phyloP scores from a whole-genome alignment of 2,888 invertebrate genomes.

The Catonia carolina region DNA sequence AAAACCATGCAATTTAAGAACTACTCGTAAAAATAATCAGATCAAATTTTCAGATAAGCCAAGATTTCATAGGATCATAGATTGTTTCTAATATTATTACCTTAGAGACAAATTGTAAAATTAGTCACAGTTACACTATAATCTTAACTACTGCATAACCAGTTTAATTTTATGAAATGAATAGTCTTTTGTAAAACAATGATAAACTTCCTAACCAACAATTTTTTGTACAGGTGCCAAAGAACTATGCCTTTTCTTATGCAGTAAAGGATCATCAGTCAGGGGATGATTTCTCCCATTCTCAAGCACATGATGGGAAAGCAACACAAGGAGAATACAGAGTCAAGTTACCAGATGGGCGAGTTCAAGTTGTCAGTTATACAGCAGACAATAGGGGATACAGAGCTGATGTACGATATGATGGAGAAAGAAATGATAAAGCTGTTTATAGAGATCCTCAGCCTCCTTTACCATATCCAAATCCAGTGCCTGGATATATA shows the following conservation, averaged over 20 bases:
- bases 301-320: conserved; percentile 54
- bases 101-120: no score
- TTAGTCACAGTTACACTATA: no score
- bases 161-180: no score
- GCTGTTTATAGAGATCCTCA: not conserved
- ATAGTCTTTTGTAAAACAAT: no score
- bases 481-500: not conserved
- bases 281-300: conserved; percentile 62
- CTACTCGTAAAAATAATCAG: no score
- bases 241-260: conserved; percentile 59
- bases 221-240: conserved; percentile 38
- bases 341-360: conserved; percentile 60
- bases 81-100: no score
- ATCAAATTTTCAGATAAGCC: no score
- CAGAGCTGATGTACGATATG: conserved; percentile 59
- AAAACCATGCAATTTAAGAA: no score
- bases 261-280: conserved; percentile 54
- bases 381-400: conserved; percentile 61
- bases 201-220: no score
- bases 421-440: not conserved
- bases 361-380: conserved; percentile 59
- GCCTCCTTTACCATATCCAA: not conserved
- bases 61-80: no score
- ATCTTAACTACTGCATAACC: no score
- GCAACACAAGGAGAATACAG: conserved; percentile 61